Evolutionary conservation across 2,888 invertebrate genomes (phyloP), one percentile per base, ranked within the genome.

Genomic region (Macrosoma leucophasiata): DNA sequence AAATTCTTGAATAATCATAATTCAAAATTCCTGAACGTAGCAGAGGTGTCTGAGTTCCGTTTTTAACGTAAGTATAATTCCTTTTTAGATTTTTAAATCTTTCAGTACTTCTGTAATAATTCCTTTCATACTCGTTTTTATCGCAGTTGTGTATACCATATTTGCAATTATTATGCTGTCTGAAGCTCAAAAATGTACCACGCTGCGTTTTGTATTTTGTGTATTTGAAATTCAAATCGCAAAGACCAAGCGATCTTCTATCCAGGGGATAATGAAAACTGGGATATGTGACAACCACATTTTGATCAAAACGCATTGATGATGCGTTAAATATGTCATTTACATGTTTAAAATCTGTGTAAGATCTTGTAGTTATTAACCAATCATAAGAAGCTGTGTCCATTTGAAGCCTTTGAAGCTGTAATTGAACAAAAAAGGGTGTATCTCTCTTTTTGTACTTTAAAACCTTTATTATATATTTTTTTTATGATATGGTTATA

Each of bases 271-370:
- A 14, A 13, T 33, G 25, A 2, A 32, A n/a, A 14, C 51, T 43
- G 0, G 71, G 61, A 33, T 66, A 74, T 1, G 61, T 62, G 3
- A 70, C 63, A 2, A 76, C 48, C 4, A 82, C 54, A 26, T 74
- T 76, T 45, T 81, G 77, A 41, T 84, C 79, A 34, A 77, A 84
- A 1, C 77, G 60, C 12, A 82, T 48, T 1, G 66, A 57, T 1
- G 76, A 73, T 6, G 52, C 54, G 36, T 79, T 79, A 4, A 82
- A 49, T 32, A 76, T 52, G 9, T 55, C 54, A 36, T 69, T 78
- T 7, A 79, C 58, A 9, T 50, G 37, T 29, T 53, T 53, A 19
- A 69, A 60, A 37, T 79, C 73, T 29, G 55, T 41, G 4, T 60
- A 51, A 0, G 74, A 68, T 47, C 62, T 57, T 2, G 67, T 50